phyloP scores from a whole-genome alignment of 1,140 invertebrate genomes.

The Cepaea nemoralis region DNA sequence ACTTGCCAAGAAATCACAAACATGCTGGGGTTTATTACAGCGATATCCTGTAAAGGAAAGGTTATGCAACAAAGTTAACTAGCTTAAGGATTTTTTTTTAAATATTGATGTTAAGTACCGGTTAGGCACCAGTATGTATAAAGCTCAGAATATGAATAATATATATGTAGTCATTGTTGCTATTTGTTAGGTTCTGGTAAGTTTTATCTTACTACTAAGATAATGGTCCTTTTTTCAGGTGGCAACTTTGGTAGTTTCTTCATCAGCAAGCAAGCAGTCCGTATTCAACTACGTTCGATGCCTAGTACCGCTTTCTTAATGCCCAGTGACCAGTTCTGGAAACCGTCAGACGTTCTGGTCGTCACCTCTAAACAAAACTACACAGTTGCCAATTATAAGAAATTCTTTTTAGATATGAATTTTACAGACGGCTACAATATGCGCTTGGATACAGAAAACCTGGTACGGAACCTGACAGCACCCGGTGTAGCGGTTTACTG shows the following conservation, averaged over 20 bases:
- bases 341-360: slow-evolving; percentile 84
- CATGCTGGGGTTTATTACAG: no score
- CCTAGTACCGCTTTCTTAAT: slow-evolving; percentile 94
- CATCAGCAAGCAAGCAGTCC: slow-evolving; percentile 82
- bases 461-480: slow-evolving; percentile 80
- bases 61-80: no score
- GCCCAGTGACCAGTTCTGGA: slow-evolving; percentile 90
- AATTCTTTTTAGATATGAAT: slow-evolving; percentile 87
- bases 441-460: slow-evolving; percentile 84
- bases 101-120: no score
- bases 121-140: no score
- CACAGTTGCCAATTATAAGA: slow-evolving; percentile 84
- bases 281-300: slow-evolving; percentile 89
- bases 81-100: no score
- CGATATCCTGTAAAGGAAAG: no score
- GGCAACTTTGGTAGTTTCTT: slow-evolving; percentile 90
- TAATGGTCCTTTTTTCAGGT: slow-evolving; percentile 74
- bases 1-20: no score
- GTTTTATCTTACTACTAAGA: no score
- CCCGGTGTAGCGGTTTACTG: slow-evolving; percentile 93
- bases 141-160: no score
- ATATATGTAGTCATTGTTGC: no score
- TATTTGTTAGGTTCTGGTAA: no score
- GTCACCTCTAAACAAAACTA: slow-evolving; percentile 85
- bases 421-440: slow-evolving; percentile 87